Evolutionary conservation across 2,888 invertebrate species (phyloP).

Genomic region (Hybos culiciformis): DNA sequence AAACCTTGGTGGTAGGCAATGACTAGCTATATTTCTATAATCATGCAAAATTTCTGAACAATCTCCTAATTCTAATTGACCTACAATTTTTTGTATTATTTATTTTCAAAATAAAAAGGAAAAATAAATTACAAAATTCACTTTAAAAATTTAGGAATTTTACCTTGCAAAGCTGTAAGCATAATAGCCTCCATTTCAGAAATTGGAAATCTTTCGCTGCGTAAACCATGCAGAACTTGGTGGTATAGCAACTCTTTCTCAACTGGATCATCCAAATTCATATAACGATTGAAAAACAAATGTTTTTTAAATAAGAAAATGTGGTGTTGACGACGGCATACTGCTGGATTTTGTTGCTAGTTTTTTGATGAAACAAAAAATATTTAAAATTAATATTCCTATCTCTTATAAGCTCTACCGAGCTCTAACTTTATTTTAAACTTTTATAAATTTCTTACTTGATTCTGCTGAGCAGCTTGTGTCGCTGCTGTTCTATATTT

Average conservation of each 20-base stretch:
- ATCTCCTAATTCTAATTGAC: slow-evolving; percentile 83
- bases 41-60: slow-evolving; percentile 53
- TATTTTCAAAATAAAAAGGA: too few species aligned
- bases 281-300: slow-evolving; percentile 63
- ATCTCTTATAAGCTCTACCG: slow-evolving; percentile 1
- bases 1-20: slow-evolving; percentile 71
- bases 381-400: too few species aligned
- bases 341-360: slow-evolving; percentile 31
- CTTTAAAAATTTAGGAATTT: too few species aligned
- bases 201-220: slow-evolving; percentile 83
- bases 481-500: slow-evolving; percentile 62
- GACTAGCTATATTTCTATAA: slow-evolving; percentile 55
- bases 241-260: slow-evolving; percentile 90
- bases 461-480: slow-evolving; percentile 35
- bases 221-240: slow-evolving; percentile 79
- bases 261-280: slow-evolving; percentile 69
- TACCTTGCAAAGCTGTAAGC: slow-evolving; percentile 85
- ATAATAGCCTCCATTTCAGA: slow-evolving; percentile 91
- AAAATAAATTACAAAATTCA: too few species aligned
- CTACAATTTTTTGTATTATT: too few species aligned
- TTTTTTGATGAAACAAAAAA: slow-evolving; percentile 18
- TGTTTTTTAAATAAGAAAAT: slow-evolving; percentile 71
- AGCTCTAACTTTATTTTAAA: slow-evolving; percentile 1
- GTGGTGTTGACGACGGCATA: slow-evolving; percentile 45
- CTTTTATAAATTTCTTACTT: slow-evolving; percentile 17